phyloP scores from a whole-genome alignment of 2,113 vertebrate genomes.

The Centropus bengalensis region DNA sequence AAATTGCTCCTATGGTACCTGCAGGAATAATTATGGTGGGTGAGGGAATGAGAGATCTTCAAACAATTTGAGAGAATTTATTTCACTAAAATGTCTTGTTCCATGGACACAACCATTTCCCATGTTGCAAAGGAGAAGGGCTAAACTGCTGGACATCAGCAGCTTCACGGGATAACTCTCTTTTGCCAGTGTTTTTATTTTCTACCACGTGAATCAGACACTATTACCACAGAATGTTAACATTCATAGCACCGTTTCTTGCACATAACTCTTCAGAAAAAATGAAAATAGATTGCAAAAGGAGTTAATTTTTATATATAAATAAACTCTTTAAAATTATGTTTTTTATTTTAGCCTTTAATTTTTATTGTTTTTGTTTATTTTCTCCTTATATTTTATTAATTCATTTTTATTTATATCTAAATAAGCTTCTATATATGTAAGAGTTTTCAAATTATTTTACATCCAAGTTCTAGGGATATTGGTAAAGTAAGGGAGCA shows the following conservation, averaged over 20 bases:
- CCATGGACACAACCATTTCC: background rate
- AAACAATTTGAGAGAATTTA: background rate
- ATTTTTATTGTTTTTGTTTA: no score
- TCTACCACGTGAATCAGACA: background rate
- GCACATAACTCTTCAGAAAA: background rate
- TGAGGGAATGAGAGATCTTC: background rate
- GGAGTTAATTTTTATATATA: background rate
- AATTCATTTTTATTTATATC: no score
- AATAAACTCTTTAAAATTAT: no score
- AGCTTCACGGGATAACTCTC: background rate
- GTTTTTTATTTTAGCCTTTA: no score
- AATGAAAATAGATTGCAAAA: background rate
- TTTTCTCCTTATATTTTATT: no score
- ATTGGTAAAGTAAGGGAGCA: background rate
- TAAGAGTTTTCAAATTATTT: background rate
- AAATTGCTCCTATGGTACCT: background rate
- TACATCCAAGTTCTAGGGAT: background rate
- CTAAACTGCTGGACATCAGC: background rate
- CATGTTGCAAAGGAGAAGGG: background rate
- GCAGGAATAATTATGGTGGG: background rate
- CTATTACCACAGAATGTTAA: background rate
- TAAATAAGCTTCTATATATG: no score
- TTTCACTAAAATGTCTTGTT: background rate
- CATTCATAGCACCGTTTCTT: background rate
- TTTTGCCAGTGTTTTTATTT: background rate